Evolutionary conservation across 1,140 invertebrate species (phyloP).

Genomic region (Holotrichia oblita): DNA sequence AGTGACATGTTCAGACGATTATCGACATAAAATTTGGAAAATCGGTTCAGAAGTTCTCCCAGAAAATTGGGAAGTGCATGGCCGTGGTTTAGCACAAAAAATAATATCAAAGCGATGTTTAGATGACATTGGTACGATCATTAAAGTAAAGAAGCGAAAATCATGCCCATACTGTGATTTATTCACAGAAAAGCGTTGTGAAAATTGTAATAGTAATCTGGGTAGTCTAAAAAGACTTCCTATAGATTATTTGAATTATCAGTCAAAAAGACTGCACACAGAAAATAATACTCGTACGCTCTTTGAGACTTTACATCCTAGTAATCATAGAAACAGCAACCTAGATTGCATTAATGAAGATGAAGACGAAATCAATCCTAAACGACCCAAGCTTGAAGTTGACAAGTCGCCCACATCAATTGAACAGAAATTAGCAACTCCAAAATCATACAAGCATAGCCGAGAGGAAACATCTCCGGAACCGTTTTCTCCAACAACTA

Average conservation of each 20-base stretch:
- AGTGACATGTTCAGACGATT: slow-evolving; percentile 84
- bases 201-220: slow-evolving; percentile 26
- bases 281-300: neutral
- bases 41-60: slow-evolving; percentile 67
- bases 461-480: neutral
- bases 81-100: slow-evolving; percentile 66
- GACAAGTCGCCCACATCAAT: neutral
- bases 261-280: neutral
- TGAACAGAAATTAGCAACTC: neutral
- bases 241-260: neutral
- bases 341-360: neutral
- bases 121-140: neutral
- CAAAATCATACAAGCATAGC: neutral
- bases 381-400: neutral
- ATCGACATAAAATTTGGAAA: slow-evolving; percentile 79
- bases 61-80: slow-evolving; percentile 62
- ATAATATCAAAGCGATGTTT: slow-evolving; percentile 23
- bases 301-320: neutral
- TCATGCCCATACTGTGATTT: slow-evolving; percentile 10
- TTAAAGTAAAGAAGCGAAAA: slow-evolving; percentile 1
- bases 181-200: slow-evolving; percentile 1
- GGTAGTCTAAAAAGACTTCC: neutral
- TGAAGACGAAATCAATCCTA: neutral
- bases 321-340: no score
- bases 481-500: slow-evolving; percentile 54